Evolutionary conservation across 2,797 vertebrate genomes (phyloP).

Genomic region (Paedocypris micromegethes): DNA sequence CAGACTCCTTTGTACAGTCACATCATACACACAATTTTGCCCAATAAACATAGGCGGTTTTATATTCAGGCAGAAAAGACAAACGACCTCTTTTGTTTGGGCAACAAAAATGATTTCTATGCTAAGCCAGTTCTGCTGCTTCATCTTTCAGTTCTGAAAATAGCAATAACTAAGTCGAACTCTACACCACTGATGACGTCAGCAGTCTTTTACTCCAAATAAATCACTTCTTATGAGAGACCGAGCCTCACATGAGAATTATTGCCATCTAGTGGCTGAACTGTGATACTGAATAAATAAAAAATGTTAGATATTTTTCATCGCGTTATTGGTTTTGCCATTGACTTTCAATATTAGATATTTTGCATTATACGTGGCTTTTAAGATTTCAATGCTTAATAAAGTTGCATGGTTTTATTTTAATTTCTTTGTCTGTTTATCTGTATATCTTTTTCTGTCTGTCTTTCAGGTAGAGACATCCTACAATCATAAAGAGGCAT

Average conservation of each 20-base stretch:
- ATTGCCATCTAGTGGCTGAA: conserved; percentile 36
- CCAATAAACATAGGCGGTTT: conserved; percentile 11
- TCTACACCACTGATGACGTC: conserved; percentile 40
- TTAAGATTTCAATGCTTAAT: too few species aligned
- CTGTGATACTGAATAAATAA: neutral
- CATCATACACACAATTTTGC: neutral
- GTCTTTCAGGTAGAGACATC: too few species aligned
- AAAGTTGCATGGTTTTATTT: too few species aligned
- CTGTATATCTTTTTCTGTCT: too few species aligned
- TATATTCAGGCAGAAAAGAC: conserved; percentile 43
- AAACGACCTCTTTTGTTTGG: conserved; percentile 32
- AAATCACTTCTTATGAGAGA: conserved; percentile 40
- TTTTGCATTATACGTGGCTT: too few species aligned
- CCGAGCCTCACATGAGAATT: conserved; percentile 16
- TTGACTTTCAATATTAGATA: too few species aligned
- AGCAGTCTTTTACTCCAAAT: conserved; percentile 27
- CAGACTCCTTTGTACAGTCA: neutral
- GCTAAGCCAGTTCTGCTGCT: conserved; percentile 28
- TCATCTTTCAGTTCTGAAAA: conserved; percentile 39
- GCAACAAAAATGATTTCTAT: conserved; percentile 40
- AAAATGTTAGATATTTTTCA: neutral
- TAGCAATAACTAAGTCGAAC: conserved; percentile 42
- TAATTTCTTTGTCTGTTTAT: too few species aligned
- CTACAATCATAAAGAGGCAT: too few species aligned
- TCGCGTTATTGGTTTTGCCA: too few species aligned